Percentiles rank a stretch among this genome's conserved stretches.
These are phyloP conservation scores for Paraescarpia echinospica DNA, from an alignment of 1,140 invertebrate species.

Conservation along the genomic window DNA sequence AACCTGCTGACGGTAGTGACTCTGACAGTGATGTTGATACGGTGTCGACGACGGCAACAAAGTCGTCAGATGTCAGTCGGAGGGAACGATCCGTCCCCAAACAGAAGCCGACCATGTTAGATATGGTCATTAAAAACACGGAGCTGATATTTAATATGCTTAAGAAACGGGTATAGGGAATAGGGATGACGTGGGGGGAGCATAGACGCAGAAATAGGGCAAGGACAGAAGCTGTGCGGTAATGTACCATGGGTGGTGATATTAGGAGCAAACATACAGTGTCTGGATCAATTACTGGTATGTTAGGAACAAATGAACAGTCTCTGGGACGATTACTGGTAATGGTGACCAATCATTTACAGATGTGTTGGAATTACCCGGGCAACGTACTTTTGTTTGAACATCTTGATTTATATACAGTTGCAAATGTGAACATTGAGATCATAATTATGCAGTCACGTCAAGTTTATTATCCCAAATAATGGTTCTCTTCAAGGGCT, in stretches of 20 bases:
- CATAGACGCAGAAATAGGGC: not conserved
- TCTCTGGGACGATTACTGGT: not conserved
- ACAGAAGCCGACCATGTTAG: not conserved
- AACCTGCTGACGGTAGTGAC: not conserved
- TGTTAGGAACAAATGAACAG: not conserved
- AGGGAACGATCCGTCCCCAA: not conserved
- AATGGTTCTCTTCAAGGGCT: not conserved
- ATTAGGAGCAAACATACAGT: not conserved
- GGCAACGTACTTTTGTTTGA: too few species aligned
- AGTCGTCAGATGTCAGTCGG: not conserved
- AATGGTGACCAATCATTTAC: not conserved
- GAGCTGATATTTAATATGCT: slow-evolving; percentile 8
- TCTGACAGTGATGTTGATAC: not conserved
- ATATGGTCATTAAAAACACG: slow-evolving; percentile 9
- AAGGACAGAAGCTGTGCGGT: not conserved
- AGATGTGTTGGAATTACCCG: not conserved
- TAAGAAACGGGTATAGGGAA: slow-evolving; percentile 10
- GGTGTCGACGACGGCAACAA: not conserved
- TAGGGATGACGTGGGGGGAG: not conserved
- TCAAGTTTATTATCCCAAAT: not conserved
- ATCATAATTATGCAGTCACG: not conserved
- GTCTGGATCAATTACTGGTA: not conserved
- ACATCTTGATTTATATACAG: not conserved
- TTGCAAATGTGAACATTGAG: not conserved
- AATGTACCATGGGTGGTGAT: not conserved